Evolutionary conservation across 1,140 invertebrate genomes (phyloP).

Genomic region (Anadara kagoshimensis): DNA sequence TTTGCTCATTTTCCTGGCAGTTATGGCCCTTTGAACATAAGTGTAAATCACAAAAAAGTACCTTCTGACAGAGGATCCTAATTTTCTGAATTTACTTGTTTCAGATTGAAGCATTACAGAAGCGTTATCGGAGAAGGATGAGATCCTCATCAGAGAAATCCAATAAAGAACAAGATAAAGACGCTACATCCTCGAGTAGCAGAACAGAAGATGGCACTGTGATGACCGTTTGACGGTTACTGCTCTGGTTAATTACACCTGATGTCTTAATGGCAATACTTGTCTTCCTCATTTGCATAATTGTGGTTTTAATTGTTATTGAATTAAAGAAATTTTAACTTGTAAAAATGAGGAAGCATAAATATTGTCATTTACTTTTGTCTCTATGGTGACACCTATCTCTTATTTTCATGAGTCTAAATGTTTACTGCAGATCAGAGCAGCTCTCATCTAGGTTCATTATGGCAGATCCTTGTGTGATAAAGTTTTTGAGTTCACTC

Average conservation of each 20-base stretch:
- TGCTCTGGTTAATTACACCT: slow-evolving; percentile 61
- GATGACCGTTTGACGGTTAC: slow-evolving; percentile 62
- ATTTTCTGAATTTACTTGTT: slow-evolving; percentile 14
- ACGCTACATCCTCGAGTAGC: not conserved
- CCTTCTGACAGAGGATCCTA: too few relatives aligned
- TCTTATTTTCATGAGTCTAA: too few relatives aligned
- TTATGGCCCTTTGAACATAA: not conserved
- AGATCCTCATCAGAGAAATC: not conserved
- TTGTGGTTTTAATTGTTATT: slow-evolving; percentile 11
- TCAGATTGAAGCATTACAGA: slow-evolving; percentile 51
- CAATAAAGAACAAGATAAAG: not conserved
- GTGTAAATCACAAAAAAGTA: slow-evolving; percentile 4
- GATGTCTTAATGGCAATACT: slow-evolving; percentile 49
- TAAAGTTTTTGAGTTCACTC: too few relatives aligned
- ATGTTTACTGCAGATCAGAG: too few relatives aligned
- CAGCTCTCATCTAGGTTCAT: too few relatives aligned
- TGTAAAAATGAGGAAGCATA: too few relatives aligned
- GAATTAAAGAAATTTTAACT: too few relatives aligned
- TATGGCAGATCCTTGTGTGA: too few relatives aligned
- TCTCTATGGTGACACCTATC: too few relatives aligned
- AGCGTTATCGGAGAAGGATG: slow-evolving; percentile 17
- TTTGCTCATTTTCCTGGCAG: too few relatives aligned
- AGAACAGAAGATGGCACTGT: slow-evolving; percentile 23
- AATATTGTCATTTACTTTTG: too few relatives aligned
- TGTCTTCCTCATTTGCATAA: slow-evolving; percentile 31